Conservation (phyloP, 2,888 invertebrate species). For the Drosophila antonietae region DNA sequence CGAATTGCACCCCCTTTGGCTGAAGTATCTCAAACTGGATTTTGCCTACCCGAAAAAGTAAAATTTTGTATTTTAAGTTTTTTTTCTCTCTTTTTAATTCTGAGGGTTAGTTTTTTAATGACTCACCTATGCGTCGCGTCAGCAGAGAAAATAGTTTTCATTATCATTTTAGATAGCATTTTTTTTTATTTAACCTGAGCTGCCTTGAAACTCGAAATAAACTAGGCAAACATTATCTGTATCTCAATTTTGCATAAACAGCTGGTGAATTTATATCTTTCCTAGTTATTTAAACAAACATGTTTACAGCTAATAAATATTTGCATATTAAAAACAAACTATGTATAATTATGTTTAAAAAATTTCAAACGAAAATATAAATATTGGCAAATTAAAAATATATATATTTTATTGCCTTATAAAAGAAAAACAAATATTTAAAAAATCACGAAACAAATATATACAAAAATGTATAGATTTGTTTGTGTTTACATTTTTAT, state of each 20-base stretch:
- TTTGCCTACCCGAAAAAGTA: background rate
- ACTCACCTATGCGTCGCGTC: slow-evolving; percentile 14
- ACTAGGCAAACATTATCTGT: background rate
- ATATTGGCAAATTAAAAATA: too few species aligned
- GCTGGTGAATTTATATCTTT: background rate
- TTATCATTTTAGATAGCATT: slow-evolving; percentile 29
- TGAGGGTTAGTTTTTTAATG: slow-evolving; percentile 25
- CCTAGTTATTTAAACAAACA: background rate
- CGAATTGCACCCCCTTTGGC: slow-evolving; percentile 2
- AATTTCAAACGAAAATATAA: too few species aligned
- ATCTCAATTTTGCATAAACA: background rate
- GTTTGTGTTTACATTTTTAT: background rate
- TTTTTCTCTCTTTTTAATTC: background rate
- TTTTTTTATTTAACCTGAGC: background rate
- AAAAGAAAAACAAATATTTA: too few species aligned
- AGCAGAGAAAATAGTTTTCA: background rate
- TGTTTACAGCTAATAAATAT: background rate
- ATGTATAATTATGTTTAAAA: background rate
- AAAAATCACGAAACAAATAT: too few species aligned
- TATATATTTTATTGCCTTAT: too few species aligned
- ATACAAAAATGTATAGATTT: too few species aligned
- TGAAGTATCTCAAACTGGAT: slow-evolving; percentile 29
- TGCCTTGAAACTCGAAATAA: background rate
- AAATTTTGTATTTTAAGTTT: background rate
- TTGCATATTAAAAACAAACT: background rate